Base-by-base conservation (phyloP, 2,797 vertebrate species). In the Delichon dasypus region DNA sequence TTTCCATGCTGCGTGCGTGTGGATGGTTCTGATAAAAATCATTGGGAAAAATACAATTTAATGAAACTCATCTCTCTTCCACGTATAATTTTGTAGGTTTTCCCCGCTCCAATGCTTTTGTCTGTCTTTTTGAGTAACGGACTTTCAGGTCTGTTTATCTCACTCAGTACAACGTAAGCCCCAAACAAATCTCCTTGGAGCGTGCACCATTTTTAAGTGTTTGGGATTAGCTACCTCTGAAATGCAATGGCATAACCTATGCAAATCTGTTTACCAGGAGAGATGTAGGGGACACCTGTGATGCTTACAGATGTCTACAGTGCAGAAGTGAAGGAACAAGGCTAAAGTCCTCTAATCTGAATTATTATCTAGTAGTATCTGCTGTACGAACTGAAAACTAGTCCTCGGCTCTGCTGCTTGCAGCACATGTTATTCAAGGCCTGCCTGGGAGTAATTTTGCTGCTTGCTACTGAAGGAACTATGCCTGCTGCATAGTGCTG, bases 121-220 rank as follows among this genome's bases (percentile, higher is more conserved):
- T 58, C 26, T 45, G n/a, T 54, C 47, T 18, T 51, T 26, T 16
- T 64, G 55, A 60, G 34, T 72, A 32, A 32, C 5, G 2, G 13
- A 81, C 53, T 74, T 61, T 67, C 34, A 8, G 68, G 18, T n/a
- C 36, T 64, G 34, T 55, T 89, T 65, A 40, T 36, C n/a, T 51
- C 21, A 51, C 25, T 15, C 42, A 72, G 44, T 51, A 66, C 88
- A 88, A 85, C 3, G 3, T 11, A 51, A 70, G 11, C 20, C 21
- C 34, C 44, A 55, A 47, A 58, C 0, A 0, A 85, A 54, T 70
- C 48, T 81, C 11, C 2, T 9, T 21, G 14, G 32, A 53, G 16
- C 1, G 0, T 22, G 9, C 8, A 10, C 30, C 12, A 32, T 38
- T 58, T 38, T 58, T 50, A 44, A 58, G 13, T 1, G 5, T 16